A percentile compares a stretch with the other conserved stretches of the same genome.
Conservation (phyloP, 2,113 vertebrate genomes). For the Quiscalus mexicanus region DNA sequence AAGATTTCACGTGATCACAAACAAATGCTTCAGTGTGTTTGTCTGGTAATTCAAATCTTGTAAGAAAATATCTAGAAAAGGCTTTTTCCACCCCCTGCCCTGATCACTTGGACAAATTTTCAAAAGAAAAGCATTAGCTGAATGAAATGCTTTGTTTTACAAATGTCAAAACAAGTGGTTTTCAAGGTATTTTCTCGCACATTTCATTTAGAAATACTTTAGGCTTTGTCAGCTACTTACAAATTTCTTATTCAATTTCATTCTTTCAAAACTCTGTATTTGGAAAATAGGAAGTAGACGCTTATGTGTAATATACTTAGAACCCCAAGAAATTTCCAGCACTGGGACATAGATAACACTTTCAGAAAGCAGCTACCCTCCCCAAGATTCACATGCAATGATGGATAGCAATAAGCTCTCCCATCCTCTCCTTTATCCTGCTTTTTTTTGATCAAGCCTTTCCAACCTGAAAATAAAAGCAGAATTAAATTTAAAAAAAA, state of each 20-base stretch:
- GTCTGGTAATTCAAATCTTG: background rate
- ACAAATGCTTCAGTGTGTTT: background rate
- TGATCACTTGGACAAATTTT: background rate
- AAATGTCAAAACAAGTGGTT: background rate
- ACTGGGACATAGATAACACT: background rate
- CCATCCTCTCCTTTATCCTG: background rate
- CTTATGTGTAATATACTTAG: background rate
- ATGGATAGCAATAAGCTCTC: background rate
- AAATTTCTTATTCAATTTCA: background rate
- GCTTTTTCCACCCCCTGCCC: rapidly evolving
- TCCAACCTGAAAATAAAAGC: background rate
- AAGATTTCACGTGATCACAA: background rate
- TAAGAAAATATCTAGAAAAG: background rate
- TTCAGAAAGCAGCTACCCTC: background rate
- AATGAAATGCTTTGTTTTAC: background rate
- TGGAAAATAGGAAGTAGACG: background rate
- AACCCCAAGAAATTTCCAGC: background rate
- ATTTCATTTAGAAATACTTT: background rate
- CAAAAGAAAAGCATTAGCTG: background rate
- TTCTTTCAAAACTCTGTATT: background rate
- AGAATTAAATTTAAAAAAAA: background rate
- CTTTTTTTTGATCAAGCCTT: background rate
- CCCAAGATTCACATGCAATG: background rate
- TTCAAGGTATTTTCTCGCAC: background rate
- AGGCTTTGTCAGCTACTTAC: background rate